These are phyloP conservation scores for Centropus unirufus DNA, from an alignment of 2,113 vertebrate species.

Conservation along the genomic window DNA sequence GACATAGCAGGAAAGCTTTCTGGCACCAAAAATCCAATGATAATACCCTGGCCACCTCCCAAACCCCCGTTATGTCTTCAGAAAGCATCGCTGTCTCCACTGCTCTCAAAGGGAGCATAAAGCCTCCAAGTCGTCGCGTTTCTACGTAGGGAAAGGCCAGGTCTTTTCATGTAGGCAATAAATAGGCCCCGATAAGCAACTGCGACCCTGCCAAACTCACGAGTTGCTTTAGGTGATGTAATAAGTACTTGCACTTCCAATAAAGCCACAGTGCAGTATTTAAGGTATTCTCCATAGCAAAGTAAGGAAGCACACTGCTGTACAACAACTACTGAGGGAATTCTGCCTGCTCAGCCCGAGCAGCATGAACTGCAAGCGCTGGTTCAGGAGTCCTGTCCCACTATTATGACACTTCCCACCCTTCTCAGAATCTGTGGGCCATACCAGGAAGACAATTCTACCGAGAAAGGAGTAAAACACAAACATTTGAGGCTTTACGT, in stretches of 20 bases:
- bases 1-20: background rate
- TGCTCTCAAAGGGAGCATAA: background rate
- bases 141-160: background rate
- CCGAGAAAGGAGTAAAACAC: background rate
- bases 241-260: background rate
- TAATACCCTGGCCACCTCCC: conserved; percentile 28
- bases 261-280: background rate
- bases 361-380: no score
- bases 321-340: background rate
- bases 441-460: no score
- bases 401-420: background rate
- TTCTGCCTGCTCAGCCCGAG: background rate
- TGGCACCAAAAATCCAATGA: conserved; percentile 42
- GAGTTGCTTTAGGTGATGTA: background rate
- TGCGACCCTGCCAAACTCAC: conserved; percentile 9
- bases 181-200: background rate
- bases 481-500: background rate
- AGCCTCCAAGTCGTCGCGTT: background rate
- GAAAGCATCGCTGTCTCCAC: background rate
- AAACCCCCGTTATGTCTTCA: background rate
- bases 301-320: background rate
- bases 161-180: background rate
- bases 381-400: background rate
- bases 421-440: background rate
- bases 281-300: background rate